Base-by-base conservation (phyloP, 2,113 vertebrate species). In the Halcyon malimbica region DNA sequence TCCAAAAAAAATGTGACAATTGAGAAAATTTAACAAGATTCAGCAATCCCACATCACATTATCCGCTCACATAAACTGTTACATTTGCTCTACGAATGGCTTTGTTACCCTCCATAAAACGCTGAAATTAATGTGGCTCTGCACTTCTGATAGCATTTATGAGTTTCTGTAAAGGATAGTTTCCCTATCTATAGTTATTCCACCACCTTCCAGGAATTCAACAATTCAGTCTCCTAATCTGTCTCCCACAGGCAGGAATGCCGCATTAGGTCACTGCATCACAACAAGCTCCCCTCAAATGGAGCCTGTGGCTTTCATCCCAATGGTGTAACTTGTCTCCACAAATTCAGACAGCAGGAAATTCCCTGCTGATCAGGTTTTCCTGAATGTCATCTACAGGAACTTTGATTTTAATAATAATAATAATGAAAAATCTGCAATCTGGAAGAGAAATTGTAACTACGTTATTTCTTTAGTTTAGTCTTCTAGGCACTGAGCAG, bases 291-390 rank as follows among this genome's bases (percentile, higher is more conserved):
- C 82, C 91, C 89, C 95, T 92, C 81, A 79, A 85, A 89, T 39
- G 88, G 87, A 94, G 93, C 91, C 93, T 10, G 54, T 64, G 96
- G 93, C 94, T 95, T 94, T 95, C 95, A 90, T 37, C 1, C 11
- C 81, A 76, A 68, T 78, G 89, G 89, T 57, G 33, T 85, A 95
- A 96, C 81, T 87, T 60, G 87, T 95, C 95, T 93, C 91, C 89
- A 75, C 6, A 23, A 94, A 83, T 93, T 97, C 94, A 97, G 96
- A 97, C 96, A 93, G 94, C 96, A 97, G 96, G 96, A 97, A 97
- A 97, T 96, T 96, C 95, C 95, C 93, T 83, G 67, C 94, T 97
- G 97, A 97, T 95, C 96, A 96, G 87, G 95, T 92, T 79, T 96
- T 97, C 96, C 97, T 95, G 95, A 83, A 97, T 94, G 91, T 90